Evolutionary conservation across 1,140 invertebrate genomes (phyloP).

Genomic region (Prorops nasuta): DNA sequence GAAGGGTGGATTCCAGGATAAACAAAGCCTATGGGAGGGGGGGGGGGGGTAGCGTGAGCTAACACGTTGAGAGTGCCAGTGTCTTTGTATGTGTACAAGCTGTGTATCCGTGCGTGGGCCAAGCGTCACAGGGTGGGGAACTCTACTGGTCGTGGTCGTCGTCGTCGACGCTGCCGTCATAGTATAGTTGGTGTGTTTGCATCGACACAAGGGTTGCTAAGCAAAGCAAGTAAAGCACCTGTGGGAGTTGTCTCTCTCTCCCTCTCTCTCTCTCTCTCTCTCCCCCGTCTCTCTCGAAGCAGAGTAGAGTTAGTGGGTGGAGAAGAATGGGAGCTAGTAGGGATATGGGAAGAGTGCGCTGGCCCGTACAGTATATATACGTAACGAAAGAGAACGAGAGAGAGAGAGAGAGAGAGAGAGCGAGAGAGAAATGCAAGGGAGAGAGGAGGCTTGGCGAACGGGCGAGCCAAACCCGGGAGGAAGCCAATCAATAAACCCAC

Average conservation of each 20-base stretch:
- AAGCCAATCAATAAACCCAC: constrained; percentile 57
- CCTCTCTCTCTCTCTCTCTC: no score
- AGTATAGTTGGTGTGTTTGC: constrained; percentile 16
- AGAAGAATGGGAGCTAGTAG: constrained; percentile 9
- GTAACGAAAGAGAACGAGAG: constrained; percentile 10
- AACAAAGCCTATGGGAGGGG: constrained; percentile 38
- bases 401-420: constrained; percentile 7
- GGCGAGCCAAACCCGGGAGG: constrained; percentile 44
- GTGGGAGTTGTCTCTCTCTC: constrained; percentile 38
- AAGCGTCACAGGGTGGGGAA: no score
- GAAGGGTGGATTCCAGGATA: constrained; percentile 42
- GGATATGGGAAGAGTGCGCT: constrained; percentile 5
- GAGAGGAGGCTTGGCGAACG: constrained; percentile 32
- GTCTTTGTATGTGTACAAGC: constrained; percentile 11
- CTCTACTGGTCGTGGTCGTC: background rate
- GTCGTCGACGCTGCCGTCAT: no score
- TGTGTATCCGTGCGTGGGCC: constrained; percentile 2
- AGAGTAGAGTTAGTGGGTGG: constrained; percentile 12
- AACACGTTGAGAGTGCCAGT: constrained; percentile 14
- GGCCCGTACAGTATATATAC: background rate
- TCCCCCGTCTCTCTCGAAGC: no score
- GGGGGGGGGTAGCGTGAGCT: constrained; percentile 9
- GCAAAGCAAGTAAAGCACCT: constrained; percentile 48
- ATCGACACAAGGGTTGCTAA: constrained; percentile 41
- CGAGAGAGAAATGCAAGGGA: no score